Base-by-base conservation (phyloP, 2,888 invertebrate genomes). In the Dinocampus coccinellae region DNA sequence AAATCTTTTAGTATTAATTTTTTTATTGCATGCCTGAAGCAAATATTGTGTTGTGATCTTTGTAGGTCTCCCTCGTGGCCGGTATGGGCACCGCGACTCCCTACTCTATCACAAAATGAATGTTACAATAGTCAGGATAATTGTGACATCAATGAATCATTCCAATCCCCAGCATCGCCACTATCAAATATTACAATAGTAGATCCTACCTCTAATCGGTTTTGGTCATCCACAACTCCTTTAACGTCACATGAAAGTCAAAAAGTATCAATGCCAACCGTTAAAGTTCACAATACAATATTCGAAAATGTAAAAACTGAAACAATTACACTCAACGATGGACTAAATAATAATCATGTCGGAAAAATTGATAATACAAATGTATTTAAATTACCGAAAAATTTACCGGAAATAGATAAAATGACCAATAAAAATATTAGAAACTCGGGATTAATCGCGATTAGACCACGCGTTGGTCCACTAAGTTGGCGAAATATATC, bases 11-110 rank as follows among this genome's bases (percentile, higher is more conserved):
- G 22, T 24, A 62, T 73, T 76, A 76, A 78, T 55, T 24, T 72
- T 81, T 71, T 80, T 82, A 79, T 81, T 88, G 89, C 88, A 89
- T 88, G 88, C 87, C 82, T 84, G 81, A 87, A 60, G 82, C 81
- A 76, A 81, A 81, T 83, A 85, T 87, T 88, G 85, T 88, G 85
- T 88, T 88, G 83, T 84, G 79, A 82, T 84, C 79, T 88, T 88
- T 89, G 82, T 89, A 91, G 91, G 91, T 90, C 89, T 83, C 90
- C 90, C 80, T 90, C 90, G 83, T 91, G 90, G 90, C 90, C 91
- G 83, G 89, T 90, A 82, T 89, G 90, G 90, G 89, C 88, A 74
- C 89, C 89, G 76, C 88, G 88, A 73, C 85, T 88, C 73, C 86
- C 85, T 75, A 86, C 85, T 79, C 79, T 85, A 66, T 86, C 85